Base-by-base conservation (phyloP, 2,888 invertebrate species). In the Ommatoiulus sabulosus region DNA sequence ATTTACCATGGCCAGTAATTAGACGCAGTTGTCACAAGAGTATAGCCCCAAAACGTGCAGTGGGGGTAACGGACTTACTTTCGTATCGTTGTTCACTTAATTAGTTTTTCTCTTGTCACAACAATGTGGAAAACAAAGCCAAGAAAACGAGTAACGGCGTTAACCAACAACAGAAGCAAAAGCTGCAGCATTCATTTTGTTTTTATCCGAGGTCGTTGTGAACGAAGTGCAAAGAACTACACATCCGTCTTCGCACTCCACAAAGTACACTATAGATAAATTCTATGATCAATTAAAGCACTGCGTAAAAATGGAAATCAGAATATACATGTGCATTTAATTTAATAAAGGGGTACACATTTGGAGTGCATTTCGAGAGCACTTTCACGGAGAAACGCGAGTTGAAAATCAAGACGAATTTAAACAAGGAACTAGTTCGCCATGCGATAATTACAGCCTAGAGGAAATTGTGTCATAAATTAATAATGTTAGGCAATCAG, bases 351-450 rank as follows among this genome's bases (percentile, higher is more conserved):
- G 12, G 17, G 17, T 63, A n/a, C 2, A 63, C 17, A n/a, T 63
- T n/a, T n/a, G 20, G n/a, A 63, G n/a, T n/a, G n/a, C 17, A 4
- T n/a, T 17, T 63, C 63, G 4, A 63, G n/a, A n/a, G n/a, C n/a
- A n/a, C n/a, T n/a, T n/a, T 12, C 63, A n/a, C 20, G 63, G 63
- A 52, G 52, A 52, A 3, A 52, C 15, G 52, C 52, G 15, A 52
- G 15, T 52, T 12, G 46, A 52, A 12, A 63, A 63, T 3, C n/a
- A n/a, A 63, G n/a, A 12, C 4, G 63, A 3, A 1, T n/a, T n/a
- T n/a, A n/a, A n/a, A n/a, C n/a, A 63, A 63, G n/a, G 63, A 63
- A 63, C 63, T 63, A 5, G 63, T 63, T 63, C n/a, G 63, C n/a
- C 63, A n/a, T n/a, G 63, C 63, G 3, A n/a, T 10, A 63, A n/a